These are phyloP conservation scores for Apamea sordens DNA, from an alignment of 2,888 invertebrate genomes.

Conservation along the genomic window DNA sequence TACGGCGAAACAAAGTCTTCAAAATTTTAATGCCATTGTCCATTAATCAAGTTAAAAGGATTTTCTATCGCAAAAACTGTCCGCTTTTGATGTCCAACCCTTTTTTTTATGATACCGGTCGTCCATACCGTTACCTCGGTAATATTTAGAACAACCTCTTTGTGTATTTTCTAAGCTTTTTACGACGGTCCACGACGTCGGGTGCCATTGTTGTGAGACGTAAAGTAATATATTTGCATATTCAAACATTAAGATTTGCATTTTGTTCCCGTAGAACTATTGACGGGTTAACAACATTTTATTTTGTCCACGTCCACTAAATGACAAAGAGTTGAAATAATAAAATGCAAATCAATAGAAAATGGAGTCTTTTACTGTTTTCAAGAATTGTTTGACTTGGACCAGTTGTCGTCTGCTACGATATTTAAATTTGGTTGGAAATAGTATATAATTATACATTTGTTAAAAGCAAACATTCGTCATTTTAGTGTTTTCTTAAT, in stretches of 20 bases:
- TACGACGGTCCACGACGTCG: slow-evolving; percentile 78
- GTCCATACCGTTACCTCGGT: slow-evolving; percentile 79
- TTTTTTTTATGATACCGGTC: slow-evolving; percentile 79
- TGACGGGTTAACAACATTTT: slow-evolving; percentile 78
- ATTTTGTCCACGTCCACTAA: slow-evolving; percentile 72
- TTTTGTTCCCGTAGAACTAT: slow-evolving; percentile 79
- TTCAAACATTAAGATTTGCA: slow-evolving; percentile 84
- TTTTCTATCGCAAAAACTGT: slow-evolving; percentile 81
- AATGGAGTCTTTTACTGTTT: slow-evolving; percentile 71
- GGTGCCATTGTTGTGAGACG: slow-evolving; percentile 78
- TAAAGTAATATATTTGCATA: slow-evolving; percentile 87
- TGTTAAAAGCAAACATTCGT: slow-evolving; percentile 1
- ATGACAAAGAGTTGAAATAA: slow-evolving; percentile 80
- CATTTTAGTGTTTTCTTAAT: slow-evolving; percentile 10
- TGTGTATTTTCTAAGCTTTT: slow-evolving; percentile 84
- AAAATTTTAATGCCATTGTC: slow-evolving; percentile 84
- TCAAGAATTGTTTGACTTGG: slow-evolving; percentile 50
- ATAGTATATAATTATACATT: background rate
- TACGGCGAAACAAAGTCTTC: slow-evolving; percentile 73
- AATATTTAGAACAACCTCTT: slow-evolving; percentile 84
- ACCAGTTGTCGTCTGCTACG: slow-evolving; percentile 38
- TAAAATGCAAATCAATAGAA: slow-evolving; percentile 84
- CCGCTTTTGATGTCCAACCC: slow-evolving; percentile 81
- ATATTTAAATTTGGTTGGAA: slow-evolving; percentile 34
- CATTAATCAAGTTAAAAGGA: slow-evolving; percentile 87